Percentiles rank a stretch among this genome's conserved stretches.
Conservation (phyloP, 2,797 vertebrate genomes). For the Ataeniobius toweri region DNA sequence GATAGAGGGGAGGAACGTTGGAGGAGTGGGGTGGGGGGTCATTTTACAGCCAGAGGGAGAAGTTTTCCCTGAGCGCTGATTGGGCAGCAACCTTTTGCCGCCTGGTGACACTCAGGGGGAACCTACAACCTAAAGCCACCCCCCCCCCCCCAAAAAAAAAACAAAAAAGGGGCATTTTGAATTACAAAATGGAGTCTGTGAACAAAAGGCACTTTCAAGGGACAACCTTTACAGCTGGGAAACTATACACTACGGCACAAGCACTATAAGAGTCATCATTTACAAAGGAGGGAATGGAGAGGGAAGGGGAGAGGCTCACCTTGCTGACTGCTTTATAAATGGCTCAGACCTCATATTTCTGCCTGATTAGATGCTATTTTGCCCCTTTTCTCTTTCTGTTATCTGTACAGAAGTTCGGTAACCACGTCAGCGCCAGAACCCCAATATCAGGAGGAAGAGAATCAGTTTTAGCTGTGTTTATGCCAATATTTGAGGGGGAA, state of each 20-base stretch:
- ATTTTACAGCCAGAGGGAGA: constrained; percentile 56
- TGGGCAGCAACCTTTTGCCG: constrained; percentile 32
- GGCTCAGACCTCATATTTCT: constrained; percentile 49
- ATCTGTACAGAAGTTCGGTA: constrained; percentile 29
- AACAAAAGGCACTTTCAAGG: constrained; percentile 89
- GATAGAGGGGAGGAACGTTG: constrained; percentile 67
- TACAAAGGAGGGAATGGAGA: constrained; percentile 70
- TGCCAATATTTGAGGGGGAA: constrained; percentile 17
- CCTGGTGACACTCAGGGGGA: constrained; percentile 52
- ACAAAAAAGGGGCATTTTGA: constrained; percentile 63
- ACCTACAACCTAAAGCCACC: constrained; percentile 60
- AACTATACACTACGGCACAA: constrained; percentile 84
- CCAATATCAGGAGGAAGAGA: constrained; percentile 27
- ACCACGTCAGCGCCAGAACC: constrained; percentile 36
- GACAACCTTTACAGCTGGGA: constrained; percentile 86
- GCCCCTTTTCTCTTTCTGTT: constrained; percentile 19
- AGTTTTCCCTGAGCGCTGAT: constrained; percentile 48
- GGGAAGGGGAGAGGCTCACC: constrained; percentile 69
- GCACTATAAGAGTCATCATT: constrained; percentile 80
- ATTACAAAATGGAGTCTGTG: constrained; percentile 85
- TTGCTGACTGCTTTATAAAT: constrained; percentile 63
- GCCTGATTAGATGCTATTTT: constrained; percentile 31
- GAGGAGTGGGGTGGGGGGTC: constrained; percentile 65
- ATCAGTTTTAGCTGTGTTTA: constrained; percentile 33
- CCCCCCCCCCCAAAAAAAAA: constrained; percentile 29